Evolutionary conservation across 2,797 vertebrate species (phyloP).

Genomic region (Pyrocephalus nanus): DNA sequence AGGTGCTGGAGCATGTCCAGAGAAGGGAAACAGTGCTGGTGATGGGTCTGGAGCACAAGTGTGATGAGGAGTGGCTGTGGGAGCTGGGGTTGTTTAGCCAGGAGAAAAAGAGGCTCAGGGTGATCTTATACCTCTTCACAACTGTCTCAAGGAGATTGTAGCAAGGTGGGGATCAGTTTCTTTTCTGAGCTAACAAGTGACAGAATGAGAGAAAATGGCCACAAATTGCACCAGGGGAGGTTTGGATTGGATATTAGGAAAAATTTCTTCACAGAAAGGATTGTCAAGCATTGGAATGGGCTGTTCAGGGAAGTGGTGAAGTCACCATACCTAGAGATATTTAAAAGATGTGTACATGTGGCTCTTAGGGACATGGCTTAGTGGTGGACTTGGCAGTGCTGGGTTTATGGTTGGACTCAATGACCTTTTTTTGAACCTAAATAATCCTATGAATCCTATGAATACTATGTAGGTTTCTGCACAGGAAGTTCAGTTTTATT

Average conservation of each 20-base stretch:
- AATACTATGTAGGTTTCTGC: background rate
- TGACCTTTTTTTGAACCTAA: background rate
- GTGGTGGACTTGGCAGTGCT: background rate
- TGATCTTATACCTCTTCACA: too few relatives aligned
- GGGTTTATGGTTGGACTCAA: background rate
- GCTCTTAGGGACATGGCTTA: accelerated
- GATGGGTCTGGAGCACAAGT: background rate
- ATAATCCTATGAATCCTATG: background rate
- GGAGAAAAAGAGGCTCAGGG: background rate
- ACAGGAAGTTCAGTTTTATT: background rate
- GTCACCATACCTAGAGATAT: accelerated
- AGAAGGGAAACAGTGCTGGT: accelerated
- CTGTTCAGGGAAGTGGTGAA: background rate
- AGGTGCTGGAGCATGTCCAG: accelerated
- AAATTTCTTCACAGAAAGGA: accelerated
- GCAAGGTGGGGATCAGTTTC: background rate
- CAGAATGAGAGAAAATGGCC: background rate
- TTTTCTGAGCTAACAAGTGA: background rate
- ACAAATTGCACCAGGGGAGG: background rate
- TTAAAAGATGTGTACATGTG: background rate
- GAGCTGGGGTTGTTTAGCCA: accelerated
- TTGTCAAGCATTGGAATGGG: background rate
- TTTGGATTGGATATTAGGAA: background rate
- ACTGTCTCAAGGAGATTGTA: background rate
- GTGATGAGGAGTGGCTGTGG: accelerated